Base-by-base conservation (phyloP, 2,797 vertebrate genomes). In the Cyprinodon diabolis region DNA sequence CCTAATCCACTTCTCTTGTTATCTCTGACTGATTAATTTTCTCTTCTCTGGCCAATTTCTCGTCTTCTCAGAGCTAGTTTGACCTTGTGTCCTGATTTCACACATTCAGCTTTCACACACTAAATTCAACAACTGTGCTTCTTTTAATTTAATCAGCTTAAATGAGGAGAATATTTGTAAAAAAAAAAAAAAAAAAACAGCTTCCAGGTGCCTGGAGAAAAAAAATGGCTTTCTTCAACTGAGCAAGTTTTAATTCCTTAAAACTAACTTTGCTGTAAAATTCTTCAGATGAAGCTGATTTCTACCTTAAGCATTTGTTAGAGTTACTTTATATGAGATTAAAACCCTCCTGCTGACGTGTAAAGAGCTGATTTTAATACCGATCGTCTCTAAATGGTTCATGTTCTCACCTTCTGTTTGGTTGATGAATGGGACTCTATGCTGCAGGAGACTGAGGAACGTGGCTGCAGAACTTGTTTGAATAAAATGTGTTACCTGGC, bases 371-470 rank as follows among this genome's bases (percentile, higher is more conserved):
- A 13, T 66, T 66, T 66, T 14, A 2, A 5, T 30, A 25, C 12
- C 25, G 17, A 4, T 35, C 15, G 25, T 15, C 43, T n/a, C 7
- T 48, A 73, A 73, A 49, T 23, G n/a, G 23, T 49, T 49, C 14
- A 0, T 23, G 69, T 84, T 68, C 21, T 75, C 55, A 82, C 76
- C 30, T 19, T 43, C 49, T 60, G 58, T 11, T 25, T 15, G 30
- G 62, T 30, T 47, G 54, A 69, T 77, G 48, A 37, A 51, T 67
- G 12, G n/a, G 66, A 49, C 1, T 56, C 56, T 19, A 23, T 14
- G 40, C 66, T 63, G 84, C 60, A 55, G 69, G 72, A 75, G 81
- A 63, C n/a, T 54, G 63, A 71, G 51, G 75, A 75, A 76, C 74
- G 11, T 81, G 37, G 57, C 77, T 62, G 69, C 58, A 68, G 25